phyloP scores from a whole-genome alignment of 1,140 invertebrate species.

The Brachionus sp. region DNA sequence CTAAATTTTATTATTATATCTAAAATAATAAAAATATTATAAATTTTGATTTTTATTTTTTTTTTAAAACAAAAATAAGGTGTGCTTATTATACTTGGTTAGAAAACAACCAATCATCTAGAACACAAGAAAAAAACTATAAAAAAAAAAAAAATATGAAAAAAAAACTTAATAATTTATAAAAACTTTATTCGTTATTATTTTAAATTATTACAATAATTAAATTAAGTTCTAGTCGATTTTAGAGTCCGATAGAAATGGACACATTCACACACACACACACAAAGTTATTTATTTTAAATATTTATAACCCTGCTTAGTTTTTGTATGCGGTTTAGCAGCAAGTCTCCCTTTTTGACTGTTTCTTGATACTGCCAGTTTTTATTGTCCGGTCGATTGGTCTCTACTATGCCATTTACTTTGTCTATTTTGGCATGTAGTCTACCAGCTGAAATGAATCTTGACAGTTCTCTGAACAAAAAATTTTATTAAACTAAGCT shows the following conservation, averaged over 20 bases:
- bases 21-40: not conserved
- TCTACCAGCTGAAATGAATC: slow-evolving; percentile 90
- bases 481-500: slow-evolving; percentile 46
- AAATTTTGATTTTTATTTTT: not conserved
- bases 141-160: not conserved
- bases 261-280: too few relatives aligned
- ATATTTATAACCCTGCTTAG: slow-evolving; percentile 97
- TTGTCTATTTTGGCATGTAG: slow-evolving; percentile 97
- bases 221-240: slow-evolving; percentile 8
- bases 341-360: slow-evolving; percentile 94
- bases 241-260: not conserved
- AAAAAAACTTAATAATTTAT: not conserved
- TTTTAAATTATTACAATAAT: slow-evolving; percentile 8
- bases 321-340: slow-evolving; percentile 96
- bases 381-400: slow-evolving; percentile 85
- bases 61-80: not conserved
- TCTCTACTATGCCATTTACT: slow-evolving; percentile 90
- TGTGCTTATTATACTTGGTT: not conserved
- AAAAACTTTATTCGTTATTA: slow-evolving; percentile 5
- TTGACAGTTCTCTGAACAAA: slow-evolving; percentile 69
- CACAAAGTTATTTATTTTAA: slow-evolving; percentile 58
- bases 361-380: slow-evolving; percentile 91
- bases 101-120: not conserved
- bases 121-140: not conserved
- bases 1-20: not conserved